Conservation (phyloP, 1,140 invertebrate genomes). For the Caerostris extrusa region DNA sequence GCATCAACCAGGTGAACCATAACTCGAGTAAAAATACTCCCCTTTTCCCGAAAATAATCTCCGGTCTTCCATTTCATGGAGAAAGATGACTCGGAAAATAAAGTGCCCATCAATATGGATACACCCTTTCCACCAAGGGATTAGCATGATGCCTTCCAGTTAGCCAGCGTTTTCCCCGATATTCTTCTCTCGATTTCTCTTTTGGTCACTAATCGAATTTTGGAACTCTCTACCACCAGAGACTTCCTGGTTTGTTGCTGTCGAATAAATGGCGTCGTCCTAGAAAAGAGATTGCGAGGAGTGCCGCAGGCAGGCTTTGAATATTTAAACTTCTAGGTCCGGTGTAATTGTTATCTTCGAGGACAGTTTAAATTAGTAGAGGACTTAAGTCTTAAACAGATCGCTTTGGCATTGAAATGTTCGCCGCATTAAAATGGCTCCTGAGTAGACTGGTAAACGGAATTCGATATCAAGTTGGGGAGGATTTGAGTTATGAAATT, state of each 20-base stretch:
- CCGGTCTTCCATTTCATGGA: slow-evolving; percentile 9
- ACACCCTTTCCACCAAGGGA: slow-evolving; percentile 14
- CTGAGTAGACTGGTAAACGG: neutral
- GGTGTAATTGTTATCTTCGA: neutral
- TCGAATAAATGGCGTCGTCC: neutral
- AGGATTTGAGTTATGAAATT: too few species aligned
- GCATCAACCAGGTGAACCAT: neutral
- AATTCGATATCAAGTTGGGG: neutral
- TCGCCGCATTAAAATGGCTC: neutral
- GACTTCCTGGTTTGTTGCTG: neutral
- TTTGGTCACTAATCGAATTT: slow-evolving; percentile 27
- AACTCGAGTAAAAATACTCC: neutral
- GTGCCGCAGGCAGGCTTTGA: neutral
- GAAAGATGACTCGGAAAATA: slow-evolving; percentile 45
- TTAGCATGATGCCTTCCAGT: neutral
- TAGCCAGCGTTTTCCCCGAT: neutral
- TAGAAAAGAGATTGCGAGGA: neutral
- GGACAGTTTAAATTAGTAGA: neutral
- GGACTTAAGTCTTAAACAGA: neutral
- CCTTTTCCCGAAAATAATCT: slow-evolving; percentile 26
- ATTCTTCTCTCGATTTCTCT: neutral
- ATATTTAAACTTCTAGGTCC: neutral
- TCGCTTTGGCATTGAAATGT: neutral
- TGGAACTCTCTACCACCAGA: neutral
- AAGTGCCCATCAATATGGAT: slow-evolving; percentile 56